A percentile compares a stretch with the other conserved stretches of the same genome.
Evolutionary conservation across 2,113 vertebrate genomes (phyloP).

Genomic region (Epinephelus lanceolatus): DNA sequence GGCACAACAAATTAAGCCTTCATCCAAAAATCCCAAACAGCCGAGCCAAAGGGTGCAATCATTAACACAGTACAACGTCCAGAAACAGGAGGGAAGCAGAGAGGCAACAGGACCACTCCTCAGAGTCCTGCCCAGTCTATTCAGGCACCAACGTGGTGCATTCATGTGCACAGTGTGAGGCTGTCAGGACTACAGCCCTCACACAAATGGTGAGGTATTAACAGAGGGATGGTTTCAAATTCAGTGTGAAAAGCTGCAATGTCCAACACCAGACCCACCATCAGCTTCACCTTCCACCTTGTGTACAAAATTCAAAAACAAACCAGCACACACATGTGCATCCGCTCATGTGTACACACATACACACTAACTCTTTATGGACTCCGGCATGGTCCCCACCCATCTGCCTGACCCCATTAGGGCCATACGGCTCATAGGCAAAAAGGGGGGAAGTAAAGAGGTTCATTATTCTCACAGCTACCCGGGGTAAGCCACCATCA

Average conservation of each 20-base stretch:
- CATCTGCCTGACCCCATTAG: conserved; percentile 84
- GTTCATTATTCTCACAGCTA: conserved; percentile 74
- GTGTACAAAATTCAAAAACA: conserved; percentile 29
- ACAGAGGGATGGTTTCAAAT: not conserved
- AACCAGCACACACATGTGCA: conserved; percentile 17
- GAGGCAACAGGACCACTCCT: not conserved
- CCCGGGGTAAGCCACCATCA: conserved; percentile 42
- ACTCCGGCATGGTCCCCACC: conserved; percentile 67
- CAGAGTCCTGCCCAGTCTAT: conserved; percentile 4
- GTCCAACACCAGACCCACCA: not conserved
- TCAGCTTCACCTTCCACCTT: not conserved
- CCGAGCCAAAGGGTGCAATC: conserved; percentile 16
- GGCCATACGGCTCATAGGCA: conserved; percentile 69
- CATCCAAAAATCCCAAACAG: not conserved
- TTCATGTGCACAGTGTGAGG: conserved; percentile 34
- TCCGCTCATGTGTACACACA: not conserved
- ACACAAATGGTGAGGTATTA: not conserved
- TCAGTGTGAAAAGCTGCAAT: not conserved
- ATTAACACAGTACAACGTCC: conserved; percentile 62
- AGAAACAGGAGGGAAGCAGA: conserved; percentile 17
- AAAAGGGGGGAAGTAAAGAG: conserved; percentile 21
- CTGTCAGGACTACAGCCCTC: not conserved
- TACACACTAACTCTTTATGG: conserved; percentile 57
- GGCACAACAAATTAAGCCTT: not conserved
- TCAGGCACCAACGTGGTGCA: conserved; percentile 17